Base-by-base conservation (phyloP, 2,113 vertebrate species). In the Ameiurus melas region DNA sequence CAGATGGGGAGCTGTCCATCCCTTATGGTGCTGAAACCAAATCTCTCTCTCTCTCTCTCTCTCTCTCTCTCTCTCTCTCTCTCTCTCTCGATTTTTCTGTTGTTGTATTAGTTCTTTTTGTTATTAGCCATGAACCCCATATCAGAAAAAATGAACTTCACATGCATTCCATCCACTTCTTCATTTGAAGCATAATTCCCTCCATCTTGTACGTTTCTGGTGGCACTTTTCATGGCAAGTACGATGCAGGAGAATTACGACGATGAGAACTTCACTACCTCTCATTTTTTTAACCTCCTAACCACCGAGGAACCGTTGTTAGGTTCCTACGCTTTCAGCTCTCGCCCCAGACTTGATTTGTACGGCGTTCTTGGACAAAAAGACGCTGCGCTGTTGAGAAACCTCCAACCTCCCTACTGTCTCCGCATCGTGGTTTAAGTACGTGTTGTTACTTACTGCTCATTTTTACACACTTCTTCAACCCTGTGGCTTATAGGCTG, bases 21-120 rank as follows among this genome's bases (percentile, higher is more conserved):
- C 30, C 62, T 70, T 33, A 81, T 91, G 92, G 95, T 96, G 92
- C 95, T 95, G 93, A 95, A 95, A 93, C 77, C 30, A 80, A 79
- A 83, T 58, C 77, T 8, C 9, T 43, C 20, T n/a, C 84, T 53
- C 25, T 75, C n/a, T 64, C 6, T 87, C 62, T 43, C 13, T 83
- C 25, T 77, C 57, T 75, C 9, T 71, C 30, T 73, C 3, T 43
- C 25, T 22, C 36, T 39, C n/a, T 22, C 82, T 79, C 53, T 68
- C 20, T 22, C 8, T 75, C n/a, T 55, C 8, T 51, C 10, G 1
- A 9, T 10, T 51, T 51, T 10, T 51, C 10, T n/a, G n/a, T 7
- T n/a, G n/a, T n/a, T 6, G 19, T n/a, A 55, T 17, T 36, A 22
- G 10, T 60, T 68, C 7, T 51, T 51, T 30, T 64, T 30, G 3